Percentiles rank a stretch among this genome's conserved stretches.
Conservation (phyloP, 2,888 invertebrate genomes). For the Busseola fusca region DNA sequence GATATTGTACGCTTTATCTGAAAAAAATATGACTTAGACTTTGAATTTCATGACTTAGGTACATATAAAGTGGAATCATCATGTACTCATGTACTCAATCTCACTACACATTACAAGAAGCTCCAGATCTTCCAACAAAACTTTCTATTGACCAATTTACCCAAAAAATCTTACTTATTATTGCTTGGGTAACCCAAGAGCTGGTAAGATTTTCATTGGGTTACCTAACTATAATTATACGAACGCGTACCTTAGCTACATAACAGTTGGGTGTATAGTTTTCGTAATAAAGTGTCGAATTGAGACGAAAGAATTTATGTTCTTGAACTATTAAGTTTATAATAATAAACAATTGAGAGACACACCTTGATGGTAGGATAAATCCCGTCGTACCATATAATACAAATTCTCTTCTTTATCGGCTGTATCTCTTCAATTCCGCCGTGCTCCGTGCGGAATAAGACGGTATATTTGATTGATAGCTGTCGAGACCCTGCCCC, state of each 20-base stretch:
- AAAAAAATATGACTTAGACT: slow-evolving; percentile 48
- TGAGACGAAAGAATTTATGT: too few relatives aligned
- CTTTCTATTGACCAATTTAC: background rate
- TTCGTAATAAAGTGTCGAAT: background rate
- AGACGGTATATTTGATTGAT: slow-evolving; percentile 77
- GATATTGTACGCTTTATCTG: slow-evolving; percentile 84
- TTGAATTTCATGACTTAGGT: too few relatives aligned
- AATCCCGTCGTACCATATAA: slow-evolving; percentile 85
- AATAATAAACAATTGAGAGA: background rate
- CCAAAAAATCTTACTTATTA: background rate
- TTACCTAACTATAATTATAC: background rate
- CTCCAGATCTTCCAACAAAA: background rate
- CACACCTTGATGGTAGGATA: slow-evolving; percentile 83
- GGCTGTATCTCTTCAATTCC: slow-evolving; percentile 83
- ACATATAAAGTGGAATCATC: too few relatives aligned
- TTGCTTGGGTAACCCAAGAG: background rate
- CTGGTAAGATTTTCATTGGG: background rate
- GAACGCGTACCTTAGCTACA: background rate
- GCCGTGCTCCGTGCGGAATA: slow-evolving; percentile 79
- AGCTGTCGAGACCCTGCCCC: slow-evolving; percentile 82
- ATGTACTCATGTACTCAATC: too few relatives aligned
- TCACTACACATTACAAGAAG: too few relatives aligned
- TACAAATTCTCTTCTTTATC: slow-evolving; percentile 76
- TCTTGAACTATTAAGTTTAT: too few relatives aligned
- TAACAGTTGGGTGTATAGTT: background rate